Base-by-base conservation (phyloP, 2,888 invertebrate species). In the Brenthis hecate region DNA sequence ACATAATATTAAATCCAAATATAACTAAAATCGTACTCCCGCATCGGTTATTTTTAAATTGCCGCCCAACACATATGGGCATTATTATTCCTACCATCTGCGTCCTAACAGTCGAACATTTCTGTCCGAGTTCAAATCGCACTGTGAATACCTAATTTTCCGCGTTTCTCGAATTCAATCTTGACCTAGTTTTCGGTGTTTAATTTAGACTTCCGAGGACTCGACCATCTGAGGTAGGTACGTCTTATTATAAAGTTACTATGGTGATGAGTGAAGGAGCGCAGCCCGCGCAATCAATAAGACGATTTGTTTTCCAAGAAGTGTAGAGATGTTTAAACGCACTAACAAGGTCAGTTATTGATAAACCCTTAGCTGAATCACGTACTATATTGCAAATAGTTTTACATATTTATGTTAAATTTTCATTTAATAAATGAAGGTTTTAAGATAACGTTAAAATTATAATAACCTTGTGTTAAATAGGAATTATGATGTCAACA, bases 41-140 rank as follows among this genome's bases (percentile, higher is more conserved):
- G 87, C 89, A 81, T 82, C 69, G 88, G 85, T 86, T 92, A 91
- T 91, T 91, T 91, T 88, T 83, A 85, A 81, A 81, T 78, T 73
- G 72, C 78, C 79, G 75, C 78, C 80, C 80, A 75, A 73, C 79
- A 74, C 84, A 85, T 87, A 86, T 85, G 89, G 87, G 80, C 84
- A 83, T 84, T 88, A 86, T 89, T 88, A 86, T 89, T 87, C 75
- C 78, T 80, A 81, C 81, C 88, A 87, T 86, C 80, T 85, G 85
- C 81, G 80, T 78, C 77, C 78, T 80, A 82, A 77, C 84, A 83
- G 85, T 83, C 78, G 80, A 62, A 66, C 68, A 56, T 32, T 32
- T 32, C 47, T 56, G 60, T 58, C 50, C 56, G 14, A 51, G 32
- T 64, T 62, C 23, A 60, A 60, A 63, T 58, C 74, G 76, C 61